Evolutionary conservation across 1,140 invertebrate genomes (phyloP).

Genomic region (Amphibalanus amphitrite): DNA sequence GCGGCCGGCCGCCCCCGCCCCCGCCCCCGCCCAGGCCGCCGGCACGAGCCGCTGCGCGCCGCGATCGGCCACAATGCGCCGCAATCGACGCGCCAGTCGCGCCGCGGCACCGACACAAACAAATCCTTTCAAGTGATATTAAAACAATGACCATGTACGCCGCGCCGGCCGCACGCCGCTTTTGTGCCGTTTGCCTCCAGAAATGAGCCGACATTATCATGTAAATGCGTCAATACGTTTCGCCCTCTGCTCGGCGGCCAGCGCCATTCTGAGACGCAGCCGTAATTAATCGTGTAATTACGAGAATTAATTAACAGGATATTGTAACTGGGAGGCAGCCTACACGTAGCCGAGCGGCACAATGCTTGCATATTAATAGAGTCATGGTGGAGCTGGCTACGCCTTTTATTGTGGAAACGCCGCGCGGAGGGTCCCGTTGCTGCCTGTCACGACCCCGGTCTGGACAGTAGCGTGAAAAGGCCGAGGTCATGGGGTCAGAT

Average conservation of each 20-base stretch:
- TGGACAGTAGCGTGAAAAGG: not conserved
- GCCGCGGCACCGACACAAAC: not conserved
- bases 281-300: conserved; percentile 1
- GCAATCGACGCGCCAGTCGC: not conserved
- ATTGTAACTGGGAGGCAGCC: not conserved
- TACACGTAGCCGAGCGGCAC: not conserved
- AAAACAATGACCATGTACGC: not conserved
- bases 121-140: conserved; percentile 1
- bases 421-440: not conserved
- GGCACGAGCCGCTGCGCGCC: not conserved
- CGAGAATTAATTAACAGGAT: conserved; percentile 2
- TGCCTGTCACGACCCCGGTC: not conserved
- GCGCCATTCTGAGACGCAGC: not conserved
- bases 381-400: not conserved
- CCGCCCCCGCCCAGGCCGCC: too few relatives aligned
- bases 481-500: not conserved
- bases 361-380: not conserved
- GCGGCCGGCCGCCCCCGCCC: too few relatives aligned
- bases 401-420: not conserved
- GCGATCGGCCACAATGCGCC: not conserved
- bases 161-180: not conserved
- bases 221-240: not conserved
- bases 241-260: not conserved
- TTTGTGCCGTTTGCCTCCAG: not conserved
- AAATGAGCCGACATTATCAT: not conserved